These are phyloP conservation scores for Bombus haemorrhoidalis DNA, from an alignment of 1,140 invertebrate species.

Conservation along the genomic window DNA sequence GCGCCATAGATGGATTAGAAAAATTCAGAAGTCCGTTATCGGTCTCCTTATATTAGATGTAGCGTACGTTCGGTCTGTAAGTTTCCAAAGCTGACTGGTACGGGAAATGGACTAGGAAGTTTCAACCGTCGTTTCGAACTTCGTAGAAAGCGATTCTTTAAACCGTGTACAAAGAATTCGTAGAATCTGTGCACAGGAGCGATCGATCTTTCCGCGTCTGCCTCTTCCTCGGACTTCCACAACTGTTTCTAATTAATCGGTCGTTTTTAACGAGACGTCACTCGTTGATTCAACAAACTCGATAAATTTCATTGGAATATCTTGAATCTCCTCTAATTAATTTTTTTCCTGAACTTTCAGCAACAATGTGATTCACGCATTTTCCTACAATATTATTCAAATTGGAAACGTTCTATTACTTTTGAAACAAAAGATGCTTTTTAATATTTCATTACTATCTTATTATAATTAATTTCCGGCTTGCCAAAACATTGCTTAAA, in stretches of 20 bases:
- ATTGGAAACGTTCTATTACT: too few relatives aligned
- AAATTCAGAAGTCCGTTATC: background rate
- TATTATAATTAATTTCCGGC: too few relatives aligned
- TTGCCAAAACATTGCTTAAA: too few relatives aligned
- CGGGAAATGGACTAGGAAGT: constrained; percentile 26
- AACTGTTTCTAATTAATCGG: constrained; percentile 19
- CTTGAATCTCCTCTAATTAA: too few relatives aligned
- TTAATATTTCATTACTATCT: too few relatives aligned
- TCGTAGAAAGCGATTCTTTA: constrained; percentile 23
- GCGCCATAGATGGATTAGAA: background rate
- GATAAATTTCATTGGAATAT: too few relatives aligned
- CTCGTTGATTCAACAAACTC: background rate
- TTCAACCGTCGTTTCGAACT: constrained; percentile 20
- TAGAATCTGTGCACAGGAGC: constrained; percentile 9
- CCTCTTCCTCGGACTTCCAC: background rate
- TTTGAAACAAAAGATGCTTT: too few relatives aligned
- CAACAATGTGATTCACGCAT: too few relatives aligned
- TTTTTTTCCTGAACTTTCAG: too few relatives aligned
- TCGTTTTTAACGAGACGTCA: background rate
- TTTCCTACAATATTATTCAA: too few relatives aligned
- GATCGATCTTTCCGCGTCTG: constrained; percentile 22
- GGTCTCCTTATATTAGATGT: background rate
- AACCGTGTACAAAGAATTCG: constrained; percentile 20
- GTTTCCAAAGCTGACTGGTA: background rate
- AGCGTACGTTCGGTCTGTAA: background rate